Evolutionary conservation across 2,797 vertebrate genomes (phyloP), one percentile per base, ranked within the genome.

Genomic region (Oryzias dopingdopingensis): DNA sequence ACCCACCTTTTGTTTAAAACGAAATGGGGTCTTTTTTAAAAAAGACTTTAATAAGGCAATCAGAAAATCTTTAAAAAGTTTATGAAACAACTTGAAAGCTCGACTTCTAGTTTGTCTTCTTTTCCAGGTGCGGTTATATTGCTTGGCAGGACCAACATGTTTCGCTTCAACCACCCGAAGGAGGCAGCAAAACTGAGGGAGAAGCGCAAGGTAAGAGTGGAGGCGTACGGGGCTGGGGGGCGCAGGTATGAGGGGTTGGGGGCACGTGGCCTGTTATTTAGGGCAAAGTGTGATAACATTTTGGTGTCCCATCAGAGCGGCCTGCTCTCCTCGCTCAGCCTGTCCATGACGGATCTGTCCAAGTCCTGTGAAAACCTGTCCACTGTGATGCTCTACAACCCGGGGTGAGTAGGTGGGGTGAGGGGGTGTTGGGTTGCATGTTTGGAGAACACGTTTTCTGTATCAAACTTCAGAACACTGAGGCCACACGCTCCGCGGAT

Each of bases 81-180:
- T 6, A 29, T 29, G 5, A 6, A 29, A 29, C 6, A 22, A 22
- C 20, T 22, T 22, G 2, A 22, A 22, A 22, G 20, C 20, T 22
- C 26, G 26, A 26, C 26, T 26, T 26, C 26, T 2, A 1, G 32
- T 37, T 12, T 12, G 32, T 37, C 32, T 37, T 32, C 29, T 32
- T 12, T 10, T 37, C n/a, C 55, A 98, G 96, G 96, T 63, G 96
- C 96, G 4, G 95, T 98, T 18, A 96, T 98, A 65, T 91, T 98
- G 66, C 91, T 98, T 45, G 96, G 96, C 54, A 91, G 96, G 83
- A 98, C 95, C 49, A 99, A 98, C 84, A 98, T 98, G 96, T 98
- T 98, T 68, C 93, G 96, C 13, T 98, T 98, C 89, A 99, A 99
- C 79, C 95, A 98, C 64, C 96, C 96, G 0, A 99, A 97, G 86